A percentile compares a stretch with the other conserved stretches of the same genome.
Evolutionary conservation across 2,113 vertebrate genomes (phyloP).

Genomic region (Cathartes aura): DNA sequence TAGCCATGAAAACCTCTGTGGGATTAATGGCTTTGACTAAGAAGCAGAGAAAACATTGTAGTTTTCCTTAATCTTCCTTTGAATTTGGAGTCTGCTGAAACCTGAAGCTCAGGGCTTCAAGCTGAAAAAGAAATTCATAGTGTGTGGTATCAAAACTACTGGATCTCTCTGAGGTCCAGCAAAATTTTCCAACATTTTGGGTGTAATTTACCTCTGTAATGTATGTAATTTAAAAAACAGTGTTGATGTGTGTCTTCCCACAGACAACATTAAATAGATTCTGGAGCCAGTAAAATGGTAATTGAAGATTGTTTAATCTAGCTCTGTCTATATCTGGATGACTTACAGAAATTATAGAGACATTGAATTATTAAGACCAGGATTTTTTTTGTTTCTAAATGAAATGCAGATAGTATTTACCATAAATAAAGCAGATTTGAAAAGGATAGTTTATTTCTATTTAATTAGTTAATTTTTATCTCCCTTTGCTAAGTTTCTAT

Average conservation of each 20-base stretch:
- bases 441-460: neutral
- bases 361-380: neutral
- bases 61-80: neutral
- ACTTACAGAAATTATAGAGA: neutral
- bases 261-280: neutral
- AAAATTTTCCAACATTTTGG: neutral
- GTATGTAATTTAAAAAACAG: neutral
- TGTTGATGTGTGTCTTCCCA: neutral
- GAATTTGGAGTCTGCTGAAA: constrained; percentile 1
- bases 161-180: neutral
- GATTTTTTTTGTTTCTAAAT: neutral
- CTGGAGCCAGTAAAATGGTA: neutral
- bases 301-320: neutral
- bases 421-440: neutral
- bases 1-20: neutral
- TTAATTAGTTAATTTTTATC: neutral
- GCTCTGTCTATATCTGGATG: neutral
- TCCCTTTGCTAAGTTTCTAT: neutral
- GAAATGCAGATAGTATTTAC: neutral
- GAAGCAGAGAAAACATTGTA: neutral
- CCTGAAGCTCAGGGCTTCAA: neutral
- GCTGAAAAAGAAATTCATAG: neutral
- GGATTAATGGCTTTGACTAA: neutral
- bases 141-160: neutral
- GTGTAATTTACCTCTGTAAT: neutral